phyloP scores from a whole-genome alignment of 2,797 vertebrate species.

The Parauchenoglanis ngamensis region DNA sequence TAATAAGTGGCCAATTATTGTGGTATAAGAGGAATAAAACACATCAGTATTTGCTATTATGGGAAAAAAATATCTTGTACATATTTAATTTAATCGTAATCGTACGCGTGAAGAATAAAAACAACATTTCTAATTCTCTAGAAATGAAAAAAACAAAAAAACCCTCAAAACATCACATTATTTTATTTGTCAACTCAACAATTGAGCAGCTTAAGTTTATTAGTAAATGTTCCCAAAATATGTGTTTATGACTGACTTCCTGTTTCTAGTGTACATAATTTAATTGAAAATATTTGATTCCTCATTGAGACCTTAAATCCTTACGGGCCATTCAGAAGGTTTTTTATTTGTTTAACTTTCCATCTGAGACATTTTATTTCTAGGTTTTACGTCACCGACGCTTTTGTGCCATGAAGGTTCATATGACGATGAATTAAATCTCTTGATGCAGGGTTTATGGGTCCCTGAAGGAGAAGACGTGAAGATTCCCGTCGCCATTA shows the following conservation, averaged over 20 bases:
- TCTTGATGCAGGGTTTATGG: slow-evolving; percentile 87
- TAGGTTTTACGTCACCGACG: neutral
- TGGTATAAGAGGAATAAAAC: neutral
- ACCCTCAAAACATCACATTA: neutral
- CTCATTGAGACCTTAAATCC: neutral
- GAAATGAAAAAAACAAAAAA: too few relatives aligned
- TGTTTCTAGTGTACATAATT: neutral
- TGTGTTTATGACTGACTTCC: neutral
- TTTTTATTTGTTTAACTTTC: neutral
- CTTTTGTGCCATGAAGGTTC: neutral
- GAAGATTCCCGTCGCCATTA: slow-evolving; percentile 98
- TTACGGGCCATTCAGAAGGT: neutral
- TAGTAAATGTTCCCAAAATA: neutral
- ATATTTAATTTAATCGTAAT: neutral
- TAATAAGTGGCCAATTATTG: neutral
- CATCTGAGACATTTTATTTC: neutral
- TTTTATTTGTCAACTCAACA: too few relatives aligned
- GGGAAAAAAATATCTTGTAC: neutral
- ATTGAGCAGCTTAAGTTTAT: neutral
- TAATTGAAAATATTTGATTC: neutral
- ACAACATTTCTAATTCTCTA: neutral
- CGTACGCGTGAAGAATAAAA: neutral
- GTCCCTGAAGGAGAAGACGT: slow-evolving; percentile 98
- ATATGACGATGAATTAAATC: slow-evolving; percentile 26
- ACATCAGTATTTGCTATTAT: neutral